A percentile compares a stretch with the other conserved stretches of the same genome.
Evolutionary conservation across 2,113 vertebrate genomes (phyloP).

Genomic region (Glareola pratincola): DNA sequence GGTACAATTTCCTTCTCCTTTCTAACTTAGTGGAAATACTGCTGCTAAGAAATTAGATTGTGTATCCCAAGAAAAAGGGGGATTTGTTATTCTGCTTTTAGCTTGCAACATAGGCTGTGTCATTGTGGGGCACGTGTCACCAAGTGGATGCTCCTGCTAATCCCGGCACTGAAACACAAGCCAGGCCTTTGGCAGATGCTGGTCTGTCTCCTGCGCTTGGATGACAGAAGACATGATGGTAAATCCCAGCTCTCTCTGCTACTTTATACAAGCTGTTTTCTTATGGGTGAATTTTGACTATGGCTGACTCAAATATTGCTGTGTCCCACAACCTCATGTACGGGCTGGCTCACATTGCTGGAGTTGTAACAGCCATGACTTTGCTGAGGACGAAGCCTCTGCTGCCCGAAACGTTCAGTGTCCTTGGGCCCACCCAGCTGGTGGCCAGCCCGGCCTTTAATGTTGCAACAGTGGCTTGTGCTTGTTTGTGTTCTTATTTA

Average conservation of each 20-base stretch:
- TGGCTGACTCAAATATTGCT: not conserved
- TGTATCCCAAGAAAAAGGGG: not conserved
- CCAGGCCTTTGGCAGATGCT: not conserved
- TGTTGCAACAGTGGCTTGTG: not conserved
- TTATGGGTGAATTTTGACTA: not conserved
- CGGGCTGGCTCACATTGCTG: rapidly evolving
- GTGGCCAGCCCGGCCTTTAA: not conserved
- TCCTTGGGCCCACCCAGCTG: not conserved
- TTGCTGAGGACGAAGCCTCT: not conserved
- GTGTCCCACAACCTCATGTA: rapidly evolving
- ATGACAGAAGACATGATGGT: not conserved
- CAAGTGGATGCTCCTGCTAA: not conserved
- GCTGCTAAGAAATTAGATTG: not conserved
- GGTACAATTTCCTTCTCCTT: not conserved
- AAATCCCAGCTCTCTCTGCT: not conserved
- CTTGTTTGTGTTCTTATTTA: not conserved
- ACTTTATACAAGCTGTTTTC: not conserved
- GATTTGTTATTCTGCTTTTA: not conserved
- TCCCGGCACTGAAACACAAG: not conserved
- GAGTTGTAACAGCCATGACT: not conserved
- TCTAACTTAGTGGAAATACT: not conserved
- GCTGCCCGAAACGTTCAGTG: not conserved
- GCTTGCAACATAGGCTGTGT: not conserved
- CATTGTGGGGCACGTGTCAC: not conserved
- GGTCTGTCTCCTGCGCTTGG: not conserved